phyloP scores from a whole-genome alignment of 37 sponge, comb jelly and placozoan genomes.

The Chondrilla cf. caribensis region DNA sequence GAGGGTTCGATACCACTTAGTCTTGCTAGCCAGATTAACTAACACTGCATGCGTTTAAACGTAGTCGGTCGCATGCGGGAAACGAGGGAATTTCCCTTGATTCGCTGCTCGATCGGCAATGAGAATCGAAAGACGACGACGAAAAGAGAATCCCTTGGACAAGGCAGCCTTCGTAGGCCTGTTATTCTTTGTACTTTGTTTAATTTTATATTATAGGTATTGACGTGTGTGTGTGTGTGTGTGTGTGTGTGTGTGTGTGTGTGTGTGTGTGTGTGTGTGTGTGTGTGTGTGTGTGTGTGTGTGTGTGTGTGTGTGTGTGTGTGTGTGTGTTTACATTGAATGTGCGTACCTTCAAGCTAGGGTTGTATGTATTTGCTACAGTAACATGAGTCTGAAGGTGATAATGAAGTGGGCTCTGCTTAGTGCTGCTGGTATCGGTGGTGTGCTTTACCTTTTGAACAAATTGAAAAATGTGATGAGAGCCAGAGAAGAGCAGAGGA shows the following conservation, averaged over 20 bases:
- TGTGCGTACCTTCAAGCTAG: background rate
- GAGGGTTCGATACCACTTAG: too few relatives aligned
- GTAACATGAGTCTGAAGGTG: background rate
- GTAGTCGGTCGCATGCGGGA: too few relatives aligned
- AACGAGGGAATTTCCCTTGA: too few relatives aligned
- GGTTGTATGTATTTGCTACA: background rate
- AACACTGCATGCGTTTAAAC: too few relatives aligned
- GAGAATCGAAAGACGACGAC: background rate
- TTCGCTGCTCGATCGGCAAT: too few relatives aligned
- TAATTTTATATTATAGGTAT: constrained; percentile 8
- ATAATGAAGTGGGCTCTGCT: background rate
- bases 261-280: constrained; percentile 43
- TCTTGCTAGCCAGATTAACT: too few relatives aligned
- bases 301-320: constrained; percentile 20
- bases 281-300: constrained; percentile 43
- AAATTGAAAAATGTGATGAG: background rate
- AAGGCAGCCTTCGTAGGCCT: background rate
- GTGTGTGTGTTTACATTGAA: background rate
- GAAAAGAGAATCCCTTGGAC: background rate
- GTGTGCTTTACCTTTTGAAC: background rate
- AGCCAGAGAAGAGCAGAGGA: background rate
- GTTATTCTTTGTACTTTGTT: background rate
- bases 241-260: constrained; percentile 42
- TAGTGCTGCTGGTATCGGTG: background rate
- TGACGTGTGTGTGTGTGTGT: background rate